Percentiles rank a stretch among this genome's conserved stretches.
phyloP scores from a whole-genome alignment of 2,797 vertebrate species.

The Falco novaeseelandiae region DNA sequence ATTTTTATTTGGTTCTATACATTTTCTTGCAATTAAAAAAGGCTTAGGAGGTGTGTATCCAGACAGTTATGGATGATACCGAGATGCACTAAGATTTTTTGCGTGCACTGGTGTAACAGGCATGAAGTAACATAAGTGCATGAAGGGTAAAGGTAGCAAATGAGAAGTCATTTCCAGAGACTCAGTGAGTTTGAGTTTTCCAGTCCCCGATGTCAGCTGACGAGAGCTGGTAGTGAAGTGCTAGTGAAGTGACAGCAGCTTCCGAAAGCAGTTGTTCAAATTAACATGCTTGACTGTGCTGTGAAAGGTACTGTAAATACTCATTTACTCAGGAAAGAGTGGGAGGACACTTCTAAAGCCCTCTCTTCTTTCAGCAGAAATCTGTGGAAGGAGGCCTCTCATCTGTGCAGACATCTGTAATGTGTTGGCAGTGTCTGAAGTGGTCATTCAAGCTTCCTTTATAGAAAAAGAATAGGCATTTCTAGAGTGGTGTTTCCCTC shows the following conservation, averaged over 20 bases:
- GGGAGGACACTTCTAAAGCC: not conserved
- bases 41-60: not conserved
- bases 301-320: constrained; percentile 10
- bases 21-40: not conserved
- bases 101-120: rapidly evolving
- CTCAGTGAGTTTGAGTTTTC: not conserved
- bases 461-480: not conserved
- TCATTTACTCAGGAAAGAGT: not conserved
- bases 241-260: not conserved
- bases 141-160: not conserved
- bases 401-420: not conserved
- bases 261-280: not conserved
- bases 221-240: not conserved
- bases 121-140: not conserved
- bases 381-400: not conserved
- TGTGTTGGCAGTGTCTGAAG: not conserved
- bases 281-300: constrained; percentile 28
- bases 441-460: not conserved
- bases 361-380: not conserved
- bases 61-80: not conserved
- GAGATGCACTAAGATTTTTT: not conserved
- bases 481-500: not conserved
- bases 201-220: not conserved
- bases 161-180: not conserved
- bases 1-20: not conserved